Conservation (phyloP, 2,888 invertebrate species). For the Epirrhoe tristata region DNA sequence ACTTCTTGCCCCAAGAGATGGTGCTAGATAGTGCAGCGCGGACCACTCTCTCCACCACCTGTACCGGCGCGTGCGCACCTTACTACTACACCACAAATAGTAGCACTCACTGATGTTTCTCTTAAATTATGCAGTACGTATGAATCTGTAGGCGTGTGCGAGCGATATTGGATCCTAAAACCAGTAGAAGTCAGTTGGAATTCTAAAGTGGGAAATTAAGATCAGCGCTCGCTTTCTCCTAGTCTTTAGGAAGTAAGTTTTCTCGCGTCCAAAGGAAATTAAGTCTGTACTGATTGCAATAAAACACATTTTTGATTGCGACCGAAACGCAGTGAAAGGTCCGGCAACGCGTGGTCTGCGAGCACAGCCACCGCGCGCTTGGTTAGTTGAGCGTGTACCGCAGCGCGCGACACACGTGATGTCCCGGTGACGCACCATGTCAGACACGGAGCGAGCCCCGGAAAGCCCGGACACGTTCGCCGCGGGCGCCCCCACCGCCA, state of each 20-base stretch:
- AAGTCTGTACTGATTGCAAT: neutral
- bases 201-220: neutral
- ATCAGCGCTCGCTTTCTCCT: slow-evolving; percentile 17
- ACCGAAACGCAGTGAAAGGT: slow-evolving; percentile 22
- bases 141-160: neutral
- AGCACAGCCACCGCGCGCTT: neutral
- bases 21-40: slow-evolving; percentile 9
- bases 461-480: slow-evolving; percentile 53
- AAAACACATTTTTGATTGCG: slow-evolving; percentile 2
- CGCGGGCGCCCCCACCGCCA: slow-evolving; percentile 64
- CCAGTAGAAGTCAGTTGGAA: neutral
- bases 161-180: slow-evolving; percentile 12
- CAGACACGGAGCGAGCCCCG: slow-evolving; percentile 49
- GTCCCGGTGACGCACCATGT: slow-evolving; percentile 47
- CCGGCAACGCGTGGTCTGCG: neutral
- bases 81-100: slow-evolving; percentile 16
- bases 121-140: slow-evolving; percentile 7
- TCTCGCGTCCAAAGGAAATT: neutral
- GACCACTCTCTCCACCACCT: slow-evolving; percentile 27
- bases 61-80: slow-evolving; percentile 29
- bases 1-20: slow-evolving; percentile 14
- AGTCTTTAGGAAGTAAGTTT: neutral
- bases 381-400: slow-evolving; percentile 23
- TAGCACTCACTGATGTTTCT: slow-evolving; percentile 2
- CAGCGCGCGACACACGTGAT: slow-evolving; percentile 38